phyloP scores from a whole-genome alignment of 1,140 invertebrate species.

The Rhynchophorus ferrugineus region DNA sequence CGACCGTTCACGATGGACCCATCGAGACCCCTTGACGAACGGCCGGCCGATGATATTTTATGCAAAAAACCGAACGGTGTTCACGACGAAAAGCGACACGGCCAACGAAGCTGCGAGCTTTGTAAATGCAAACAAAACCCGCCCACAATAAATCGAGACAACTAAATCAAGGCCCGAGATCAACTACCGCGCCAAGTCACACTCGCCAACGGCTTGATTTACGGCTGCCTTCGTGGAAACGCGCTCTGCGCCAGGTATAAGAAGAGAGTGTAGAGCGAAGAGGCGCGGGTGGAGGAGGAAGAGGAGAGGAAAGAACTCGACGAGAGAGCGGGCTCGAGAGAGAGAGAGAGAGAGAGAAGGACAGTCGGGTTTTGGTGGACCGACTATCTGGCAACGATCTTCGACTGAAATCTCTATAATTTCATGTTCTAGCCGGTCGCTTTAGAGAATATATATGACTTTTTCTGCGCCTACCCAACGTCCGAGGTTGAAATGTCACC shows the following conservation, averaged over 20 bases:
- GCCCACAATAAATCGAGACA: constrained; percentile 19
- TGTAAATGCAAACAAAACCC: constrained; percentile 22
- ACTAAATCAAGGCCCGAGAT: constrained; percentile 20
- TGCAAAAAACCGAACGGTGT: too few species aligned
- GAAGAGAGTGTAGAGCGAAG: neutral
- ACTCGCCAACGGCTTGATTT: constrained; percentile 5
- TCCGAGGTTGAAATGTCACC: constrained; percentile 7
- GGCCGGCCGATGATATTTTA: too few species aligned
- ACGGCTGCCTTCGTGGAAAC: constrained; percentile 3
- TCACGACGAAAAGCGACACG: too few species aligned
- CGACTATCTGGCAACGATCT: constrained; percentile 15
- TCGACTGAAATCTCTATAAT: constrained; percentile 8
- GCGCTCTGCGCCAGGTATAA: constrained; percentile 10
- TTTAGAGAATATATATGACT: constrained; percentile 9
- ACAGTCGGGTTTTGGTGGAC: neutral
- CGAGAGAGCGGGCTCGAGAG: neutral
- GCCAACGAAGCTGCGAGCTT: too few species aligned
- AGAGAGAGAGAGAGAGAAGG: neutral
- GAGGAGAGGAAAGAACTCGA: neutral
- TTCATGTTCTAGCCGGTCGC: constrained; percentile 1
- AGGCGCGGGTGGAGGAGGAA: neutral
- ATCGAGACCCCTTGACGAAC: too few species aligned
- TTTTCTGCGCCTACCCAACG: constrained; percentile 11
- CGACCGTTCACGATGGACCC: too few species aligned
- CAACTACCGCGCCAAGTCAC: constrained; percentile 16